Conservation (phyloP, 2,888 invertebrate species). For the Cheilosia scutellata region DNA sequence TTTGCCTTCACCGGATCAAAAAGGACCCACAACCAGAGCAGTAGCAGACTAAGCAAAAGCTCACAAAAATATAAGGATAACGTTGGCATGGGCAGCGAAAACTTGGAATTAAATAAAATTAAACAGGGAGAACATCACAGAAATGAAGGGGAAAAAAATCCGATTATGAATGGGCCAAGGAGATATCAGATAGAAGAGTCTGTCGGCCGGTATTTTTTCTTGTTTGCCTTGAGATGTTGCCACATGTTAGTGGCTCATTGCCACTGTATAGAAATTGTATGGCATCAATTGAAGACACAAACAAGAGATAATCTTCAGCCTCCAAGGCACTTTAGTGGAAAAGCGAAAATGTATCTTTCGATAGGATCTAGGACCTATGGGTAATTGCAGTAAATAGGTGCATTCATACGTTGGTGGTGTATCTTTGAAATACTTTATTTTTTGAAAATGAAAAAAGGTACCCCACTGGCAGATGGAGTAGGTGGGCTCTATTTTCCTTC, state of each 20-base stretch:
- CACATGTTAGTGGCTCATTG: not conserved
- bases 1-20: slow-evolving; percentile 61
- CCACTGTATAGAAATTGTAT: slow-evolving; percentile 3
- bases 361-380: slow-evolving; percentile 19
- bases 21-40: slow-evolving; percentile 57
- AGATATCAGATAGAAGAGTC: not conserved
- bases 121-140: slow-evolving; percentile 52
- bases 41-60: slow-evolving; percentile 7
- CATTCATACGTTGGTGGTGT: slow-evolving; percentile 14
- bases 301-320: slow-evolving; percentile 65
- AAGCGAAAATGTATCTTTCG: slow-evolving; percentile 48
- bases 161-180: slow-evolving; percentile 62
- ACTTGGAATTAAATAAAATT: slow-evolving; percentile 66
- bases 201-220: too few species aligned
- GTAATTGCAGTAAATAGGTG: slow-evolving; percentile 47
- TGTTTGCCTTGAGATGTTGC: too few species aligned
- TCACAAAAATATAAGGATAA: slow-evolving; percentile 18
- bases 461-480: too few species aligned
- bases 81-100: not conserved
- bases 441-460: too few species aligned
- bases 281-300: slow-evolving; percentile 64
- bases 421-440: slow-evolving; percentile 11
- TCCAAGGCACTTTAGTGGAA: slow-evolving; percentile 22
- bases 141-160: slow-evolving; percentile 47
- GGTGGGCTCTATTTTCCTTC: too few species aligned